Conservation (phyloP, 2,888 invertebrate species). For the Choristoneura rosaceana region DNA sequence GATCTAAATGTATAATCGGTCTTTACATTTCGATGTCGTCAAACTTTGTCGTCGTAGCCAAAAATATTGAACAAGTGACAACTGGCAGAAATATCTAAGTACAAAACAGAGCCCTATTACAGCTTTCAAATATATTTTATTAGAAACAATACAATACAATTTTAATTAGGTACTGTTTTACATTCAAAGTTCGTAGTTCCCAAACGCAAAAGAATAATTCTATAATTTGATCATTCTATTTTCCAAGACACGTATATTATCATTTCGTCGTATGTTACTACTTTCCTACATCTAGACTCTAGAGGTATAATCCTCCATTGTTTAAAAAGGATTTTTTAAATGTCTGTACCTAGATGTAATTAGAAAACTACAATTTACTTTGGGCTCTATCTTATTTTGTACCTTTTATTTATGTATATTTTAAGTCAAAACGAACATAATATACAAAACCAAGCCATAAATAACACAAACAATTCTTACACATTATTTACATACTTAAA, state of each 20-base stretch:
- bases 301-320: too few species aligned
- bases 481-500: slow-evolving; percentile 22
- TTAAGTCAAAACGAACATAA: neutral
- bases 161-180: neutral
- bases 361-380: slow-evolving; percentile 7
- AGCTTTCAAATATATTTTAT: neutral
- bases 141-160: neutral
- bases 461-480: slow-evolving; percentile 20
- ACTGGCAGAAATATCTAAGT: neutral
- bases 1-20: neutral
- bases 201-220: neutral
- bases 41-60: neutral
- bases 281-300: too few species aligned
- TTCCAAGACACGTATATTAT: neutral
- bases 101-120: neutral
- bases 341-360: neutral
- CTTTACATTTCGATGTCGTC: neutral
- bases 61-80: neutral
- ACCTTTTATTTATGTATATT: slow-evolving; percentile 1
- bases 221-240: neutral
- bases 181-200: neutral
- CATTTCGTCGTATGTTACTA: too few species aligned
- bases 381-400: neutral
- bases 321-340: too few species aligned
- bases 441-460: slow-evolving; percentile 15